Evolutionary conservation across 1,140 invertebrate species (phyloP).

Genomic region (Zaprionus ghesquierei): DNA sequence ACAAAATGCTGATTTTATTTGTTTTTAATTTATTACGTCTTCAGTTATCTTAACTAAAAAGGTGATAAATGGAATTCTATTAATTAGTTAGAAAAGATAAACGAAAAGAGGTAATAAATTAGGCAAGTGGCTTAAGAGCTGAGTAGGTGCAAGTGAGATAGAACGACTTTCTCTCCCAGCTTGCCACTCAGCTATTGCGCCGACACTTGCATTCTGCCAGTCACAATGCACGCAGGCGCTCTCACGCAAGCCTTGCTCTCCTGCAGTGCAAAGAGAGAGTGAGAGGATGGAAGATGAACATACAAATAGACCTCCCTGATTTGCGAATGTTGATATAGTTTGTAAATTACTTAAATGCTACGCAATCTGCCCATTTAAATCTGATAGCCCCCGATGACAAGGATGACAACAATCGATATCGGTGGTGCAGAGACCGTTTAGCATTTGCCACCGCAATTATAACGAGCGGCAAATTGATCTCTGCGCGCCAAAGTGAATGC

Average conservation of each 20-base stretch:
- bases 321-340: background rate
- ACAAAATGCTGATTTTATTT: background rate
- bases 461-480: slow-evolving; percentile 35
- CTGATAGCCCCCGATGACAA: slow-evolving; percentile 39
- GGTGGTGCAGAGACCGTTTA: slow-evolving; percentile 21
- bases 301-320: background rate
- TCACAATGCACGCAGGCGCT: background rate
- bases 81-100: no score
- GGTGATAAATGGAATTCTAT: no score
- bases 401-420: slow-evolving; percentile 1
- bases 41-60: background rate
- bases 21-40: background rate
- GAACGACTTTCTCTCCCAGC: no score
- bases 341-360: background rate
- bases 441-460: slow-evolving; percentile 57
- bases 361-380: background rate
- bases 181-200: no score
- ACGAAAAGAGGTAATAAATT: no score
- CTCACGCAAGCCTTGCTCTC: background rate
- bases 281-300: background rate
- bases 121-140: no score
- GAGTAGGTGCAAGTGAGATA: background rate
- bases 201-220: no score
- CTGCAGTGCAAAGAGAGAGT: background rate
- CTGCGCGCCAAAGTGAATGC: slow-evolving; percentile 60